Percentiles rank a stretch among this genome's conserved stretches.
phyloP scores from a whole-genome alignment of 2,888 invertebrate genomes.

The Lasioglossum villosulum region DNA sequence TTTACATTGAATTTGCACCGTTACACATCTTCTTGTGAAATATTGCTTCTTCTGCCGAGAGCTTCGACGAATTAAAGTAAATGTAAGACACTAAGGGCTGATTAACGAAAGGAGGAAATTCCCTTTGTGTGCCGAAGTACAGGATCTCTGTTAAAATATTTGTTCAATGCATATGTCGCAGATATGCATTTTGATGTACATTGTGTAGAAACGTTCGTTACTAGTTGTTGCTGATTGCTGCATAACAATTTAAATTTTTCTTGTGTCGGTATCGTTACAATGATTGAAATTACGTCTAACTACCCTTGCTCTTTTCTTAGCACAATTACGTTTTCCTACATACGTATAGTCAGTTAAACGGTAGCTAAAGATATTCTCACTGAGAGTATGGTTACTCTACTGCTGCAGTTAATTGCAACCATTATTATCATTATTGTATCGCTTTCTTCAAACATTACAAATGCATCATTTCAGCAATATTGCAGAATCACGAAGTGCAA shows the following conservation, averaged over 20 bases:
- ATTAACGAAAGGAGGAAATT: not conserved
- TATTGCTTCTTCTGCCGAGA: not conserved
- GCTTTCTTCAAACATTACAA: not conserved
- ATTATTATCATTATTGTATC: not conserved
- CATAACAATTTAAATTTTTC: not conserved
- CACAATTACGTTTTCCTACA: not conserved
- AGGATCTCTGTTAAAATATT: not conserved
- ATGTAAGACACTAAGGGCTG: not conserved
- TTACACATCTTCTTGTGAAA: not conserved
- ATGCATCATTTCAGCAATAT: not conserved
- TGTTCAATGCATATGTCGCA: not conserved
- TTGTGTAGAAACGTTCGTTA: not conserved
- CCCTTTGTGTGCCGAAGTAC: not conserved
- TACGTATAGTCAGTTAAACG: not conserved
- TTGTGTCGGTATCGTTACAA: not conserved
- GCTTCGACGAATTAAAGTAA: not conserved
- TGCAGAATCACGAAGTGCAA: not conserved
- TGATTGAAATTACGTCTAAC: not conserved
- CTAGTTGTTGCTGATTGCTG: not conserved
- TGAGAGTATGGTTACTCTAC: not conserved
- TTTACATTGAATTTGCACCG: not conserved
- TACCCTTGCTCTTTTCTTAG: not conserved
- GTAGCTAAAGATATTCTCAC: not conserved
- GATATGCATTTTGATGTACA: not conserved
- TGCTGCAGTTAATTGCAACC: not conserved